Evolutionary conservation across 1,140 invertebrate genomes (phyloP), one percentile per base, ranked within the genome.

Genomic region (Metopolophium dirhodum): DNA sequence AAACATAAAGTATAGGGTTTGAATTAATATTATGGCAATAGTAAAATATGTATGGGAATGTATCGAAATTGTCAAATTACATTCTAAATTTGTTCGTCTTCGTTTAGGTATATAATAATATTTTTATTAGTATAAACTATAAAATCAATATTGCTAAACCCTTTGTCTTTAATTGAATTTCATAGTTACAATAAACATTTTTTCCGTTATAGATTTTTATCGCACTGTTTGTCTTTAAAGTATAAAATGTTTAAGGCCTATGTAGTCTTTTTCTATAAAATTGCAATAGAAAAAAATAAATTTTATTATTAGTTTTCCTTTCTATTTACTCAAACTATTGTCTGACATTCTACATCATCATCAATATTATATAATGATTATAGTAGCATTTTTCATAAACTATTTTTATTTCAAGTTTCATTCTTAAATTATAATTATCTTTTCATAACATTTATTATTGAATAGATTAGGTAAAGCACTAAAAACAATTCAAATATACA

Each of bases 21-120:
- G 41, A 8, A 90, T n/a, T 54, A 61, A 90, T 68, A 90, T 26
- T 61, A 61, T 90, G 7, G 54, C 47, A 45, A 89, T 54, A 89
- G 35, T 51, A 87, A 54, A n/a, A 47, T 85, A 85, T 41, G 6
- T 22, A 83, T 37, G 9, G 22, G 47, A 89, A 89, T 54, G 41
- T 4, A 20, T 89, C 2, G 2, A 35, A 89, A 89, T 57, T 57
- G 9, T 57, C n/a, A 57, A 77, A 77, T 77, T 77, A 77, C 8
- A 57, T 26, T 41, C 35, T 89, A 11, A 49, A 54, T 89, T 7
- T 51, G 22, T 26, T 14, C 47, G 20, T 51, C 41, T 41, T 41
- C 4, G 41, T 41, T 41, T 41, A 41, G 41, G 41, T 90, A 41
- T 57, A 41, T 68, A 45, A 68, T 45, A 68, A n/a, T 90, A 68